These are phyloP conservation scores for Pseudanteris insignis DNA, from an alignment of 2,888 invertebrate species.

Conservation along the genomic window DNA sequence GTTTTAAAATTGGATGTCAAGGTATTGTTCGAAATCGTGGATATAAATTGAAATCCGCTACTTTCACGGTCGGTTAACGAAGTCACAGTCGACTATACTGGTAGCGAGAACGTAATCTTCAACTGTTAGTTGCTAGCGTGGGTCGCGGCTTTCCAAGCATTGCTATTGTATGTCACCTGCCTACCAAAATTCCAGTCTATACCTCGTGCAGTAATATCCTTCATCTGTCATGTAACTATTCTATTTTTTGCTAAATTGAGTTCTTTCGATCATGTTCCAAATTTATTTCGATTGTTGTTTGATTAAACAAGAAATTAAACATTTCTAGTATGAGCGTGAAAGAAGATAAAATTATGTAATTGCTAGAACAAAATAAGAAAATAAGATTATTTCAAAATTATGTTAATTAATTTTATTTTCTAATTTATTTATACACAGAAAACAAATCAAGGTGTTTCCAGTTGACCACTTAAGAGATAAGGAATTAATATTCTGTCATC, in stretches of 20 bases:
- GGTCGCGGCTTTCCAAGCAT: slow-evolving; percentile 29
- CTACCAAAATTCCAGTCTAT: slow-evolving; percentile 28
- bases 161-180: slow-evolving; percentile 34
- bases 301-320: no score
- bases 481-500: no score
- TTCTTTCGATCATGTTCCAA: slow-evolving; percentile 23
- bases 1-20: slow-evolving; percentile 17
- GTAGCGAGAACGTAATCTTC: slow-evolving; percentile 41
- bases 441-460: no score
- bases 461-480: no score
- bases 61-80: slow-evolving; percentile 47
- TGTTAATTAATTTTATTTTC: no score
- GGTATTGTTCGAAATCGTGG: slow-evolving; percentile 16
- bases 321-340: no score
- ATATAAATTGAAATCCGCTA: slow-evolving; percentile 43
- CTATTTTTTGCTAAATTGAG: slow-evolving; percentile 28
- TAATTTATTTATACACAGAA: no score
- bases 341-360: no score
- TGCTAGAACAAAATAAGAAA: no score
- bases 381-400: no score
- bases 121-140: no score
- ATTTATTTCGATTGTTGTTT: slow-evolving; percentile 32
- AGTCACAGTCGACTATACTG: slow-evolving; percentile 39
- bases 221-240: slow-evolving; percentile 25
- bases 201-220: slow-evolving; percentile 35